These are phyloP conservation scores for Pseudolaguvia tuberculata DNA, from an alignment of 2,113 vertebrate species.

Conservation along the genomic window DNA sequence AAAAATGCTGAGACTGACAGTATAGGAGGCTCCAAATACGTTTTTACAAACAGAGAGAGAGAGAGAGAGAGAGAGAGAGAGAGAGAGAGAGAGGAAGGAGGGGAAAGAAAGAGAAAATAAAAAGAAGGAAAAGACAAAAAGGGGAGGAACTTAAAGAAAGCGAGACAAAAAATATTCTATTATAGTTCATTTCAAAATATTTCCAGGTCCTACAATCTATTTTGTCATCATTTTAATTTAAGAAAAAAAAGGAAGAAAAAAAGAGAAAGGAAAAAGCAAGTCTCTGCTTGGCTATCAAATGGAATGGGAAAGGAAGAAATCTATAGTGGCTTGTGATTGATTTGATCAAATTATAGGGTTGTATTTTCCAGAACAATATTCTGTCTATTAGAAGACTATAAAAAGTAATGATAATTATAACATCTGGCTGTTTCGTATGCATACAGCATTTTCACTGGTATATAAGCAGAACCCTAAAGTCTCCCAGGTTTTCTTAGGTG, in stretches of 20 bases:
- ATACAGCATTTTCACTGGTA: neutral
- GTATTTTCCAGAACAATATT: constrained; percentile 22
- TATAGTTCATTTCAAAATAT: neutral
- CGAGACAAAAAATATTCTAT: neutral
- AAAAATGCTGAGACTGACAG: neutral
- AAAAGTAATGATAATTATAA: constrained; percentile 24
- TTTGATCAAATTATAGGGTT: constrained; percentile 14
- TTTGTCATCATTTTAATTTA: neutral
- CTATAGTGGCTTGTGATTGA: neutral
- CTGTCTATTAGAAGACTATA: constrained; percentile 6
- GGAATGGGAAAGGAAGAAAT: neutral
- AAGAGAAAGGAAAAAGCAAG: no score
- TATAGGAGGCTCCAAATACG: neutral
- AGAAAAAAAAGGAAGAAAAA: no score
- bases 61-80: neutral
- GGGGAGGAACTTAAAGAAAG: neutral
- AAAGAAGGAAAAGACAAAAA: neutral
- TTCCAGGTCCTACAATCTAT: neutral
- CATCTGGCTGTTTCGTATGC: constrained; percentile 7
- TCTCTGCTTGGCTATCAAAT: no score
- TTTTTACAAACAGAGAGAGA: neutral
- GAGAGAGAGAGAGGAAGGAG: neutral
- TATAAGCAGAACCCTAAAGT: constrained; percentile 4
- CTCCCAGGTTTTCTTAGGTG: constrained; percentile 18
- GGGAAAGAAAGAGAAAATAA: neutral